These are phyloP conservation scores for Pseudomyrmex pallidus DNA, from an alignment of 1,140 invertebrate species.

Conservation along the genomic window DNA sequence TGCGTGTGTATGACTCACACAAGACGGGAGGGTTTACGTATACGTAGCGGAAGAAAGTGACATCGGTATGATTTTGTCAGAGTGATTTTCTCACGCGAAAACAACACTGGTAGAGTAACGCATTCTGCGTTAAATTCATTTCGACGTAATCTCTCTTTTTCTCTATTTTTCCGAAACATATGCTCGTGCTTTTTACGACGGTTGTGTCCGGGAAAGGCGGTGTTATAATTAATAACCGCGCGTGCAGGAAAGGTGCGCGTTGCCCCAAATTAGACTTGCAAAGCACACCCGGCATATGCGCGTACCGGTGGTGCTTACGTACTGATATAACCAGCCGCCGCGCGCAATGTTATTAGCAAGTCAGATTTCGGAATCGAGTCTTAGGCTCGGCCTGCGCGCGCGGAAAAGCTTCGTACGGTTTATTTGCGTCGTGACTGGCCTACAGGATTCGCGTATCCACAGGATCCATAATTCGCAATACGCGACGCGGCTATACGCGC, in stretches of 20 bases:
- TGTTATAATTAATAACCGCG: conserved; percentile 40
- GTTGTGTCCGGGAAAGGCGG: conserved; percentile 20
- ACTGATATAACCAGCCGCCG: not conserved
- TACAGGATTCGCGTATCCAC: not conserved
- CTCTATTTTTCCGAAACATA: too few species aligned
- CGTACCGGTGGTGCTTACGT: not conserved
- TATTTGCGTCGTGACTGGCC: conserved; percentile 53
- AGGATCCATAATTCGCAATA: conserved; percentile 43
- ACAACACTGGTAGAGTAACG: too few species aligned
- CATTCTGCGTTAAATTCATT: too few species aligned
- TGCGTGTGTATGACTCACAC: too few species aligned
- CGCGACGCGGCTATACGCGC: not conserved
- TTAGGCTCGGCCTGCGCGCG: conserved; percentile 36
- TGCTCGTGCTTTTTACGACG: too few species aligned
- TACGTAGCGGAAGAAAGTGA: too few species aligned
- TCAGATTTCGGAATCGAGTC: conserved; percentile 55
- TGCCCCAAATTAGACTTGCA: conserved; percentile 61
- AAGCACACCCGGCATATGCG: conserved; percentile 41
- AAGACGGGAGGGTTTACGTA: not conserved
- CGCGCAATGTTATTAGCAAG: conserved; percentile 49
- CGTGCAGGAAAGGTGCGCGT: conserved; percentile 8
- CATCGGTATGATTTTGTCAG: too few species aligned
- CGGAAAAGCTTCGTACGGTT: conserved; percentile 52
- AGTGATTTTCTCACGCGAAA: too few species aligned
- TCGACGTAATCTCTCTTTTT: too few species aligned